phyloP scores from a whole-genome alignment of 2,797 vertebrate genomes.

The Todus mexicanus region DNA sequence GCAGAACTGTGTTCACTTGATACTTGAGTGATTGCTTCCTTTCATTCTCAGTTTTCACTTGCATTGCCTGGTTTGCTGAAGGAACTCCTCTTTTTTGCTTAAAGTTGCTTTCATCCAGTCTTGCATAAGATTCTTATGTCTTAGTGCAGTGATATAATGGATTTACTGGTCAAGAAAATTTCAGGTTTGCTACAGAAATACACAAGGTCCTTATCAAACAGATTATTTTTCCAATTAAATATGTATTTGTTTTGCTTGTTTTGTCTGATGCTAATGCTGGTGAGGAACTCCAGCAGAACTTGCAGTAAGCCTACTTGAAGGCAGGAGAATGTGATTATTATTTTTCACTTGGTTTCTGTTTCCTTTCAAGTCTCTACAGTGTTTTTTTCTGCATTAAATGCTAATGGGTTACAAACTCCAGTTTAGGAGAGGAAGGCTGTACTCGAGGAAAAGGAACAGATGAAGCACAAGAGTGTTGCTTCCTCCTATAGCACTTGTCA shows the following conservation, averaged over 20 bases:
- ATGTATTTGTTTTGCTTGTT: not conserved
- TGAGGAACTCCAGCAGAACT: not conserved
- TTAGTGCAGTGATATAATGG: not conserved
- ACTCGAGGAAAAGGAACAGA: not conserved
- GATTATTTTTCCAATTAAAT: not conserved
- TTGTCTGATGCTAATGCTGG: not conserved
- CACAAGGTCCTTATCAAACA: not conserved
- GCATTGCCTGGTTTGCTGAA: not conserved
- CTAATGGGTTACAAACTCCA: not conserved
- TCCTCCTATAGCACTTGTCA: slow-evolving; percentile 2
- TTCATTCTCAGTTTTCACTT: not conserved
- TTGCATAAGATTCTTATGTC: not conserved
- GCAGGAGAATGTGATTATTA: not conserved
- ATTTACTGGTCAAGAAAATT: not conserved
- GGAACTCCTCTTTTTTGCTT: not conserved
- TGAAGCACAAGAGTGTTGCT: not conserved
- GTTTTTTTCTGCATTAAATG: not conserved
- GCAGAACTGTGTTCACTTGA: not conserved
- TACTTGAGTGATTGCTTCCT: not conserved
- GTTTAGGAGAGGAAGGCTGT: not conserved
- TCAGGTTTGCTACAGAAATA: not conserved
- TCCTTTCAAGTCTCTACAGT: not conserved
- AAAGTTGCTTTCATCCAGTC: not conserved
- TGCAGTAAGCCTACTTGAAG: not conserved
- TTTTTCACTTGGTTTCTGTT: not conserved